Conservation (phyloP, 2,888 invertebrate species). For the Nemotelus pantherinus region DNA sequence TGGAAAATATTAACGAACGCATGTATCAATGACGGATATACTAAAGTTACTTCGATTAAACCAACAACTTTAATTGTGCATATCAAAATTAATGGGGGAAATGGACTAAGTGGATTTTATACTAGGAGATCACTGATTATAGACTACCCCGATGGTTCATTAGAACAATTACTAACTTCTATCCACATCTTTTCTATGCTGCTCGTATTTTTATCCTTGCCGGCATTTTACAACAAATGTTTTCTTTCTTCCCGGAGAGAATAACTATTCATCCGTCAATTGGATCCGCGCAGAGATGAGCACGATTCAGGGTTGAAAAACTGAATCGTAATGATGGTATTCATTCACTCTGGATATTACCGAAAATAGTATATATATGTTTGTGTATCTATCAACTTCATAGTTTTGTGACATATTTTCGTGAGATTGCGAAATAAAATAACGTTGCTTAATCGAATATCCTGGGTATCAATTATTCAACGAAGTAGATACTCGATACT, state of each 20-base stretch:
- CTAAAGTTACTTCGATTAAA: constrained; percentile 42
- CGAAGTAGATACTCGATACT: not conserved
- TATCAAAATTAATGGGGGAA: constrained; percentile 48
- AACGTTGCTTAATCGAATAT: not conserved
- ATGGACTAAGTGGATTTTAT: constrained; percentile 43
- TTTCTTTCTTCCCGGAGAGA: constrained; percentile 2
- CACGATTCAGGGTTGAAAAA: not conserved
- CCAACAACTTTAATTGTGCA: constrained; percentile 48
- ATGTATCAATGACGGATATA: constrained; percentile 5
- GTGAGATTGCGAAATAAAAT: too few relatives aligned
- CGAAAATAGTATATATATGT: too few relatives aligned
- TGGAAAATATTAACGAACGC: not conserved
- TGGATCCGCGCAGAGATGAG: not conserved
- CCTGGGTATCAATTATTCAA: not conserved
- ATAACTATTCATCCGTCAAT: constrained; percentile 18
- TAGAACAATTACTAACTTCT: constrained; percentile 40
- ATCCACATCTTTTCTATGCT: constrained; percentile 20
- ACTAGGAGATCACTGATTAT: constrained; percentile 33
- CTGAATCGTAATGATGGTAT: not conserved
- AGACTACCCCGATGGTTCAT: constrained; percentile 42
- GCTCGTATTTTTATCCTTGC: constrained; percentile 29
- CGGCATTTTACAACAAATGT: not conserved
- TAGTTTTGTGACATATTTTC: too few relatives aligned
- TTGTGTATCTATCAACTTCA: too few relatives aligned
- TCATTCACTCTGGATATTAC: not conserved